phyloP scores from a whole-genome alignment of 2,888 invertebrate species.

The Drosophila mettleri region DNA sequence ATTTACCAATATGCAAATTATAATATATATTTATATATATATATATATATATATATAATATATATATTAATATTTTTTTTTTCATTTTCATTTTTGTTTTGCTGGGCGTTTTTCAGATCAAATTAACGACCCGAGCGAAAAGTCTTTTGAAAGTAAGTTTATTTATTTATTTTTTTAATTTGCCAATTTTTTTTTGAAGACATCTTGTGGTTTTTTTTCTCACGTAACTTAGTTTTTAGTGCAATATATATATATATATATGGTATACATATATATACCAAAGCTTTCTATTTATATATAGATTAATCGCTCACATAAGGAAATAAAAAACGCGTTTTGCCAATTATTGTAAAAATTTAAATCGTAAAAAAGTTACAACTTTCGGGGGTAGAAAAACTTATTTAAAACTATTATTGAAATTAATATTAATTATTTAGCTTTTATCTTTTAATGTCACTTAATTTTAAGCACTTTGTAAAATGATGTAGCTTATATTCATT shows the following conservation, averaged over 20 bases:
- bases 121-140: conserved; percentile 64
- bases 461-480: conserved; percentile 55
- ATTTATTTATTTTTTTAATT: conserved; percentile 15
- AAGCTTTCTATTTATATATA: conserved; percentile 8
- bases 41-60: conserved; percentile 20
- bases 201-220: conserved; percentile 72
- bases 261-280: conserved; percentile 21
- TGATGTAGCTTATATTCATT: conserved; percentile 51
- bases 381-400: conserved; percentile 77
- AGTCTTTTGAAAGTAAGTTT: conserved; percentile 72
- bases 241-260: conserved; percentile 33
- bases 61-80: conserved; percentile 11
- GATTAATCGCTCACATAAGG: conserved; percentile 4
- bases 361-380: conserved; percentile 77
- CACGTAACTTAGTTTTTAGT: conserved; percentile 63
- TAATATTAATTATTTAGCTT: conserved; percentile 46
- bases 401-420: conserved; percentile 80
- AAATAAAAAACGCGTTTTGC: conserved; percentile 68
- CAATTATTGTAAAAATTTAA: conserved; percentile 73
- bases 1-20: conserved; percentile 41
- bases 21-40: conserved; percentile 19
- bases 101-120: conserved; percentile 38
- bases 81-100: conserved; percentile 23
- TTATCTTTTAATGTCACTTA: conserved; percentile 55
- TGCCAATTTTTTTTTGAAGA: conserved; percentile 76